Base-by-base conservation (phyloP, 2,888 invertebrate genomes). In the Neoitamus cyanurus region DNA sequence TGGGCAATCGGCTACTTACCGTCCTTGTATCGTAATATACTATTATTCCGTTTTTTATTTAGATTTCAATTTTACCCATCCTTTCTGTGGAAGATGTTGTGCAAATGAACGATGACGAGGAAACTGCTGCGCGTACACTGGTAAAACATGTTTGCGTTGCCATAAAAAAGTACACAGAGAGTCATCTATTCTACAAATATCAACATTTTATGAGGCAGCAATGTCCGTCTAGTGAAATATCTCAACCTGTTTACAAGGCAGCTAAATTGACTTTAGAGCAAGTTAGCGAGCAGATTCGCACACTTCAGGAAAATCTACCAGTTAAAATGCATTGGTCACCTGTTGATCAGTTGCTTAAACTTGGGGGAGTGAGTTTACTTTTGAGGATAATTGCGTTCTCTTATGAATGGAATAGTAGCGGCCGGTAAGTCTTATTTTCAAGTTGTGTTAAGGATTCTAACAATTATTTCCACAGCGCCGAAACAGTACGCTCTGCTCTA, bases 71-170 rank as follows among this genome's bases (percentile, higher is more conserved):
- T 0, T 92, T 98, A 83, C 96, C 97, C 13, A 96, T 99, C 86
- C 90, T 96, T 82, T 92, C 94, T 80, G 95, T 95, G n/a, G 94
- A 95, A 15, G 95, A 96, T 82, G 95, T 96, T 78, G 92, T 92
- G 42, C 92, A 92, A 34, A 90, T 91, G 15, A 95, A 94, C 36
- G 98, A 98, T 88, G 98, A 98, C 90, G 96, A 97, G 90, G 95
- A 97, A 85, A 97, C 96, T 90, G 97, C 97, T 2, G 96, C 97
- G 28, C 91, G 97, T 0, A 98, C 98, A 92, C 95, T 97, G 83
- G 97, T 98, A 0, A 92, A 98, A 0, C 98, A 98, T 90, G 98
- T 98, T 0, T 97, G 97, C 88, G 95, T 96, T 6, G 97, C 98
- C 0, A 93, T 98, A 1, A 95, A 97, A 88, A 94, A 96, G 88